These are phyloP conservation scores for Callopanchax toddi DNA, from an alignment of 2,113 vertebrate species.

Conservation along the genomic window DNA sequence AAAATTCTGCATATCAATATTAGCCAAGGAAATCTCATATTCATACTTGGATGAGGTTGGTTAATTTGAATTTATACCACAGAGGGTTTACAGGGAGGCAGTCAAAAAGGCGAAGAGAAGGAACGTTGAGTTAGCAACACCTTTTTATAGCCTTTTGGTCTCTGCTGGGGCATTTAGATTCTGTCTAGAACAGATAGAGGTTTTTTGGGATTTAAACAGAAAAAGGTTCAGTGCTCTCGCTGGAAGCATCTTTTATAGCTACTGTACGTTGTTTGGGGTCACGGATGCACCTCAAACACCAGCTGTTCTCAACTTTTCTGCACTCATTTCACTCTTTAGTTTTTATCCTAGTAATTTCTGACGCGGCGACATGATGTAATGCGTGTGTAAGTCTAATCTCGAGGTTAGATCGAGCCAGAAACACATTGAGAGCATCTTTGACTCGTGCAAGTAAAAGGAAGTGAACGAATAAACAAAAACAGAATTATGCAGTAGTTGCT, in stretches of 20 bases:
- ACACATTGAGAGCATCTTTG: background rate
- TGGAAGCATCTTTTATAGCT: no score
- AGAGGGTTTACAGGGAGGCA: conserved; percentile 11
- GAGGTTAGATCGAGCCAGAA: background rate
- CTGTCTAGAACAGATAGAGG: no score
- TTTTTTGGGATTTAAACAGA: no score
- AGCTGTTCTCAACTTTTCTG: background rate
- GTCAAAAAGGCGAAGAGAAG: background rate
- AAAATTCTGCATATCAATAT: conserved; percentile 69
- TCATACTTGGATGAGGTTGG: conserved; percentile 45
- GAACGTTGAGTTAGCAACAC: background rate
- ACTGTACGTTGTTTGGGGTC: no score
- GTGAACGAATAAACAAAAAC: conserved; percentile 1
- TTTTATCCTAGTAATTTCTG: background rate
- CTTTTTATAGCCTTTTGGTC: conserved; percentile 7
- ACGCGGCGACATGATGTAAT: background rate
- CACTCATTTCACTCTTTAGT: background rate
- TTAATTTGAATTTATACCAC: conserved; percentile 52
- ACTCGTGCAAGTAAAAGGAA: background rate
- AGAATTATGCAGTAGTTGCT: conserved; percentile 1
- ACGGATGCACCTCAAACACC: no score
- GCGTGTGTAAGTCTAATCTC: background rate
- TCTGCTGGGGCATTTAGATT: background rate
- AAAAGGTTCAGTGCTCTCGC: no score
- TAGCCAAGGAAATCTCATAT: conserved; percentile 59